These are phyloP conservation scores for Amblyopsis rosae DNA, from an alignment of 2,113 vertebrate genomes.

Conservation along the genomic window DNA sequence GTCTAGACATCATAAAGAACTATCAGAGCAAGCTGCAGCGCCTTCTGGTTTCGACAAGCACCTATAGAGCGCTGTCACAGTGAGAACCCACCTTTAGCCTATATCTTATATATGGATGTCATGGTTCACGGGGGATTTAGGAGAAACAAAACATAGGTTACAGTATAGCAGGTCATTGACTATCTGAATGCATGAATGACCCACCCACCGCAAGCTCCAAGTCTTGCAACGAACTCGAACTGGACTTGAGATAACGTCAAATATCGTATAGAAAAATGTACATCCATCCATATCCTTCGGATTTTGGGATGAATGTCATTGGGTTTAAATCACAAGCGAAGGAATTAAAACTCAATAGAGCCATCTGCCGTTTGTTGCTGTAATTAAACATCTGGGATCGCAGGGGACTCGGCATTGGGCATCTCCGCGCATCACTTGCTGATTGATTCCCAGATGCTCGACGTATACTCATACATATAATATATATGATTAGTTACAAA, in stretches of 20 bases:
- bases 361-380: conserved; percentile 94
- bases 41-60: conserved; percentile 51
- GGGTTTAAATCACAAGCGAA: conserved; percentile 40
- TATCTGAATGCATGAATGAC: background rate
- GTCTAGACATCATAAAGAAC: no score
- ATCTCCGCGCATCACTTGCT: conserved; percentile 46
- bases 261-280: background rate
- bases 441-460: background rate
- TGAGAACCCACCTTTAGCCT: background rate
- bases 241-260: background rate
- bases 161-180: background rate
- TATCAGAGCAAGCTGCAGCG: background rate
- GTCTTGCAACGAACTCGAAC: background rate
- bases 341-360: conserved; percentile 94
- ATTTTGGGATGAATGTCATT: conserved; percentile 16
- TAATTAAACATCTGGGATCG: conserved; percentile 76
- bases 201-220: background rate
- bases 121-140: background rate
- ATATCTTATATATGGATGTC: conserved; percentile 4
- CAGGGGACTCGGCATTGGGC: conserved; percentile 1
- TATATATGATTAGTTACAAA: background rate
- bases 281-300: background rate
- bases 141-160: background rate
- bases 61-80: conserved; percentile 58
- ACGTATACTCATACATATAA: background rate